These are phyloP conservation scores for Glandiceps talaboti DNA, from an alignment of 53 echinoderm and acorn worm genomes.

Conservation along the genomic window DNA sequence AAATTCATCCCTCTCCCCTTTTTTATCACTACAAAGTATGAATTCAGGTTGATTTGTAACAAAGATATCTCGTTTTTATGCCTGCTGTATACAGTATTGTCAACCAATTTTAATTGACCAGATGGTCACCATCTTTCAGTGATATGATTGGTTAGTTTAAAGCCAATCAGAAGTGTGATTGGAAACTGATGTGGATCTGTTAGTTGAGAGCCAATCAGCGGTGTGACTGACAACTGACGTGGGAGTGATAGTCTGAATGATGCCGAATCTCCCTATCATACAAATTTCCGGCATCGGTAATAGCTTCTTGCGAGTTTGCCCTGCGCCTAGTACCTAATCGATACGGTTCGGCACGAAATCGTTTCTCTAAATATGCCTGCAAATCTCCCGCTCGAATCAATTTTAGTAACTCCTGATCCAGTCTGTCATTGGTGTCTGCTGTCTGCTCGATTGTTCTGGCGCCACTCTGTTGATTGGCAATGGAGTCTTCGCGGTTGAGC, in stretches of 20 bases:
- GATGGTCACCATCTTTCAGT: no score
- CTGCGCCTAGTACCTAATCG: neutral
- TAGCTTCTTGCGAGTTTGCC: neutral
- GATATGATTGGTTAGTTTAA: no score
- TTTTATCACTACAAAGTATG: no score
- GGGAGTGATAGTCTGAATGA: neutral
- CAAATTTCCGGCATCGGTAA: neutral
- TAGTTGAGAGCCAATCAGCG: no score
- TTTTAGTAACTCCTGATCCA: neutral
- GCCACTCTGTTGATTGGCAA: neutral
- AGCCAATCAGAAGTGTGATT: no score
- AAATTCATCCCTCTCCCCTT: no score
- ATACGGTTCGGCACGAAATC: neutral
- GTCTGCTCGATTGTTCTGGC: neutral
- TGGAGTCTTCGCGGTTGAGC: neutral
- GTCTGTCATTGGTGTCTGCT: neutral
- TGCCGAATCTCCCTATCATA: neutral
- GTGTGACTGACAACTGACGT: neutral
- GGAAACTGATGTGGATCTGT: no score
- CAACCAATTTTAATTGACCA: no score
- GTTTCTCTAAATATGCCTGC: neutral
- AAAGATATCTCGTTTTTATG: no score
- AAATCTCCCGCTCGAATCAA: neutral
- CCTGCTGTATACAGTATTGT: no score
- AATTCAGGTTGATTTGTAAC: no score